These are phyloP conservation scores for Ceratosolen fusciceps DNA, from an alignment of 1,140 invertebrate species.

Conservation along the genomic window DNA sequence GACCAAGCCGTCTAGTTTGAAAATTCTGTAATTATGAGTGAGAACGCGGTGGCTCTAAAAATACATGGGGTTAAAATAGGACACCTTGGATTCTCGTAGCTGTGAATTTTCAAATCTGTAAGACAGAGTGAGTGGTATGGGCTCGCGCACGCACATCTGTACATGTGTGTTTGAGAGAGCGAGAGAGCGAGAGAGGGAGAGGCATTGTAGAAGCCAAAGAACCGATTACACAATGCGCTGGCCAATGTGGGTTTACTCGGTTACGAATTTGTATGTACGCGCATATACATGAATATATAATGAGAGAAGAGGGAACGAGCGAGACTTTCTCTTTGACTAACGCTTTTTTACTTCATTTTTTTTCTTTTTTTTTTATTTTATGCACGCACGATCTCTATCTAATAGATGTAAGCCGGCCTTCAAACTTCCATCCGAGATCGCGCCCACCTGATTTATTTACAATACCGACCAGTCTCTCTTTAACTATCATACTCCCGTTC, in stretches of 20 bases:
- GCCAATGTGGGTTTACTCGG: not conserved
- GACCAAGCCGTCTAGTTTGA: slow-evolving; percentile 47
- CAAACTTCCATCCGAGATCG: not conserved
- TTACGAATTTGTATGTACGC: not conserved
- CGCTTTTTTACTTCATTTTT: not conserved
- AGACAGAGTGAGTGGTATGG: too few relatives aligned
- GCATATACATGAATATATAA: not conserved
- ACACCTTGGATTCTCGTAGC: slow-evolving; percentile 23
- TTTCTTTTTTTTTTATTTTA: not conserved
- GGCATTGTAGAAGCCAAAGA: slow-evolving; percentile 52
- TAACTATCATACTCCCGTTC: not conserved
- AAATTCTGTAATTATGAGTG: slow-evolving; percentile 52
- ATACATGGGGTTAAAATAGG: slow-evolving; percentile 61
- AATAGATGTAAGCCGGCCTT: slow-evolving; percentile 37
- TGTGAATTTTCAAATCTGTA: too few relatives aligned
- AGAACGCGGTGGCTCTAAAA: slow-evolving; percentile 54
- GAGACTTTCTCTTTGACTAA: too few relatives aligned
- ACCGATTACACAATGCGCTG: slow-evolving; percentile 56
- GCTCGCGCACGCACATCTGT: not conserved
- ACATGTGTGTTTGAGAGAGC: too few relatives aligned
- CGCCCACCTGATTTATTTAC: slow-evolving; percentile 58
- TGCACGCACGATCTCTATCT: not conserved
- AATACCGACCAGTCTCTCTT: slow-evolving; percentile 7
- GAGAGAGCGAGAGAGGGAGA: not conserved
- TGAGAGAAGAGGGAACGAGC: not conserved